Evolutionary conservation across 1,140 invertebrate genomes (phyloP).

Genomic region (Ostrea denselamellosa): DNA sequence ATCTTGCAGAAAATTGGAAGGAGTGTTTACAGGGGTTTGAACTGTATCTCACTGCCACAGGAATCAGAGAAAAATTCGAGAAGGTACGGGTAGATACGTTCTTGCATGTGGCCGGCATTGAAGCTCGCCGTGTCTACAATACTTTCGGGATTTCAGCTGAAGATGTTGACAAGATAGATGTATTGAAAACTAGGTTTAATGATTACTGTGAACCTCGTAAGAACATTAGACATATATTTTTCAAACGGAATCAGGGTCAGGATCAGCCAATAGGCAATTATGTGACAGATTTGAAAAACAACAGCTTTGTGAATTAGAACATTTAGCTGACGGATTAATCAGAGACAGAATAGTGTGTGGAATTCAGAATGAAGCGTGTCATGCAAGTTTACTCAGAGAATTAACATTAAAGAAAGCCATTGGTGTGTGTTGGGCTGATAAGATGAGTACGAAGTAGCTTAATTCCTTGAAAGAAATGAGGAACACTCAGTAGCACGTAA

Average conservation of each 20-base stretch:
- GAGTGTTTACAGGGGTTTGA: constrained; percentile 49
- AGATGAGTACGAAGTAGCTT: constrained; percentile 22
- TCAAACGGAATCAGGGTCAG: constrained; percentile 31
- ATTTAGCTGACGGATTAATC: constrained; percentile 36
- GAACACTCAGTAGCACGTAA: constrained; percentile 11
- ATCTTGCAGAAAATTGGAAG: constrained; percentile 49
- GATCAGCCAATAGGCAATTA: constrained; percentile 47
- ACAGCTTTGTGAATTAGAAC: constrained; percentile 2
- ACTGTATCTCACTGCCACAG: constrained; percentile 45
- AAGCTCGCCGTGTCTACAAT: constrained; percentile 41
- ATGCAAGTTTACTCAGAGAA: constrained; percentile 27
- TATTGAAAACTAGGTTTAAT: constrained; percentile 42
- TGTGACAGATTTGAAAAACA: constrained; percentile 51
- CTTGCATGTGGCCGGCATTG: constrained; percentile 39
- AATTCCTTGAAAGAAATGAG: constrained; percentile 33
- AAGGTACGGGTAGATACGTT: constrained; percentile 39
- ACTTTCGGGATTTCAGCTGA: constrained; percentile 1
- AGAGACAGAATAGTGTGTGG: constrained; percentile 45
- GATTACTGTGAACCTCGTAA: constrained; percentile 50
- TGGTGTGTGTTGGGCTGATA: constrained; percentile 3
- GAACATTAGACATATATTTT: constrained; percentile 50
- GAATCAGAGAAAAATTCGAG: constrained; percentile 5
- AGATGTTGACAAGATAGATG: constrained; percentile 36
- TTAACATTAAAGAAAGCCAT: constrained; percentile 34
- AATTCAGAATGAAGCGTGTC: constrained; percentile 38